Percentiles rank a stretch among this genome's conserved stretches.
Conservation (phyloP, 1,140 invertebrate genomes). For the Pseudomyrmex flavicornis region DNA sequence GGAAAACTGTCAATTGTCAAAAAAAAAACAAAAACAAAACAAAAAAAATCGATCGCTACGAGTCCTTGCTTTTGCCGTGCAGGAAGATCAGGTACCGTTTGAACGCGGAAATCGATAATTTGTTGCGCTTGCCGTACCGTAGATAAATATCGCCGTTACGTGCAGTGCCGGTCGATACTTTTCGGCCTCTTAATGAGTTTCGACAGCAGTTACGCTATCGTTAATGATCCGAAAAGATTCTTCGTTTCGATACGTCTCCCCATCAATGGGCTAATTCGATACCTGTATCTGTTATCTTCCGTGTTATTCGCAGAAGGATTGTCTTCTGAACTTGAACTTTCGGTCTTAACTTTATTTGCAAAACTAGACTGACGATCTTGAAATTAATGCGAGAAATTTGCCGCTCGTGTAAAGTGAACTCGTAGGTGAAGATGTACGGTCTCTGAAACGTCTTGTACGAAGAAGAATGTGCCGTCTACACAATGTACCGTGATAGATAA, state of each 20-base stretch:
- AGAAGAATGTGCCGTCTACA: conserved; percentile 1
- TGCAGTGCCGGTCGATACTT: conserved; percentile 12
- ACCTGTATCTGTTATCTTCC: background rate
- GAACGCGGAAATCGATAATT: conserved; percentile 55
- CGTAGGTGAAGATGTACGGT: conserved; percentile 18
- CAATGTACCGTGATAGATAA: conserved; percentile 15
- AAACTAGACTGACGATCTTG: background rate
- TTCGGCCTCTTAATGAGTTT: conserved; percentile 27
- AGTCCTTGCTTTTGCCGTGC: too few species aligned
- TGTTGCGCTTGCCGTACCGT: background rate
- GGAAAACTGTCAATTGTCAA: too few species aligned
- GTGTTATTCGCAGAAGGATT: background rate
- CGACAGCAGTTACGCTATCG: conserved; percentile 34
- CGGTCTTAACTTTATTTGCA: background rate
- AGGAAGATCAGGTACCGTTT: background rate
- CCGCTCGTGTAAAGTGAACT: background rate
- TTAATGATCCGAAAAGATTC: conserved; percentile 36
- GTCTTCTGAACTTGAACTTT: background rate
- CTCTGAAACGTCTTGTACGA: background rate
- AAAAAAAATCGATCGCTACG: too few species aligned
- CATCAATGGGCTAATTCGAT: background rate
- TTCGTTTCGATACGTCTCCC: background rate
- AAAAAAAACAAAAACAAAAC: too few species aligned
- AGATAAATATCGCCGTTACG: background rate
- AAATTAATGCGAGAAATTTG: too few species aligned